phyloP scores from a whole-genome alignment of 2,888 invertebrate genomes.

The Colletes collaris region DNA sequence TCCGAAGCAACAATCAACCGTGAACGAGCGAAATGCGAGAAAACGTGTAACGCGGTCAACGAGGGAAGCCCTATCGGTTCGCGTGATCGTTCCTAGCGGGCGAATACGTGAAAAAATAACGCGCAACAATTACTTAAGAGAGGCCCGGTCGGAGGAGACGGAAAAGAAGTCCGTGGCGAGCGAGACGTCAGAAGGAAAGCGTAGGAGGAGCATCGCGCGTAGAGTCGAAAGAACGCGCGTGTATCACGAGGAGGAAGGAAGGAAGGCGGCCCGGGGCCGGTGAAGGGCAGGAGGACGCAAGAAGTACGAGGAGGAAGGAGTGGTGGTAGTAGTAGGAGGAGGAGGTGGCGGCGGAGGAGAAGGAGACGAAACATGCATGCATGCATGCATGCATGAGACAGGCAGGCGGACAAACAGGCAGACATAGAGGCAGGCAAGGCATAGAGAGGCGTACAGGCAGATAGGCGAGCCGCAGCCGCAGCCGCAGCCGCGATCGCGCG shows the following conservation, averaged over 20 bases:
- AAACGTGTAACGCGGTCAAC: no score
- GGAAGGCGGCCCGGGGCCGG: conserved; percentile 53
- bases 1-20: no score
- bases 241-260: conserved; percentile 45
- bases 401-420: conserved; percentile 47
- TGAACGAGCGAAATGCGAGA: no score
- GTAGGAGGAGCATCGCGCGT: conserved; percentile 36
- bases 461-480: conserved; percentile 30
- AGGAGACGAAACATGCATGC: conserved; percentile 40
- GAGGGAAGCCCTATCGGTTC: no score
- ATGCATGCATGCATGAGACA: conserved; percentile 51
- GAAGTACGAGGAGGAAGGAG: conserved; percentile 28
- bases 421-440: conserved; percentile 45
- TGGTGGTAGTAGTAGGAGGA: conserved; percentile 12
- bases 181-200: conserved; percentile 32
- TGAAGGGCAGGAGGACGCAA: conserved; percentile 39
- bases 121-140: no score
- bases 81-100: no score
- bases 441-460: conserved; percentile 54
- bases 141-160: background rate
- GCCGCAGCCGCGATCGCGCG: conserved; percentile 63
- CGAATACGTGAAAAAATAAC: no score
- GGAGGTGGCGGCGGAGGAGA: conserved; percentile 39
- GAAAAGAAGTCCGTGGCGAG: background rate
- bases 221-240: conserved; percentile 22